Base-by-base conservation (phyloP, 2,113 vertebrate species). In the Silurus meridionalis region DNA sequence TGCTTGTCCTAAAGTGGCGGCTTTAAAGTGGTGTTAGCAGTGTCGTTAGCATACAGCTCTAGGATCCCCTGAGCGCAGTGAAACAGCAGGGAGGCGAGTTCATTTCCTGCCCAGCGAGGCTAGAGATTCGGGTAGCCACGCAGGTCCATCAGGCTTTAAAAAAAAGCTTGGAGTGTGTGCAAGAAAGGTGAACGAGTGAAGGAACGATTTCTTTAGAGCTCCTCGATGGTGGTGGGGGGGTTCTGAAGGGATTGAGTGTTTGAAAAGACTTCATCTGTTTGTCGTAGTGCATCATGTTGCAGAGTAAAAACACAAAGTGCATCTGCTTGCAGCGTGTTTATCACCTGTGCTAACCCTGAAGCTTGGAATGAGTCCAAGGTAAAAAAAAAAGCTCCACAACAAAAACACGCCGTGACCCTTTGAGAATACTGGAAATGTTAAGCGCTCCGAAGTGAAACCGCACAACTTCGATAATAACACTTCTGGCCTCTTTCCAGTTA, bases 21-120 rank as follows among this genome's bases (percentile, higher is more conserved):
- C 25, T 7, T 69, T 79, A 17, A 17, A 83, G 14, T 83, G n/a
- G 14, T 61, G 80, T 72, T 80, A 25, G 71, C 10, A 52, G n/a
- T 37, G 81, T 84, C 50, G 85, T 88, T 87, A 80, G 66, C 78
- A 64, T 61, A 61, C n/a, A 28, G 25, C 66, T 85, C 72, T 37
- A 69, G 21, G 37, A 74, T 82, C 53, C 60, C 21, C 75, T 19
- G 17, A 82, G 85, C 9, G 61, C 50, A 23, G 48, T 78, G 14
- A n/a, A 90, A 72, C 80, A 81, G 60, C 46, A 74, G 21, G 84
- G 82, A 77, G 78, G 37, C 66, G 53, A 55, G 67, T 28, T 83
- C 72, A 77, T 17, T 82, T 60, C 46, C 50, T 85, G 78, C 13
- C n/a, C 63, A 57, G 14, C 63, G 60, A 82, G 8, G 15, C 17